Evolutionary conservation across 2,797 vertebrate genomes (phyloP).

Genomic region (Sebastes iracundus): DNA sequence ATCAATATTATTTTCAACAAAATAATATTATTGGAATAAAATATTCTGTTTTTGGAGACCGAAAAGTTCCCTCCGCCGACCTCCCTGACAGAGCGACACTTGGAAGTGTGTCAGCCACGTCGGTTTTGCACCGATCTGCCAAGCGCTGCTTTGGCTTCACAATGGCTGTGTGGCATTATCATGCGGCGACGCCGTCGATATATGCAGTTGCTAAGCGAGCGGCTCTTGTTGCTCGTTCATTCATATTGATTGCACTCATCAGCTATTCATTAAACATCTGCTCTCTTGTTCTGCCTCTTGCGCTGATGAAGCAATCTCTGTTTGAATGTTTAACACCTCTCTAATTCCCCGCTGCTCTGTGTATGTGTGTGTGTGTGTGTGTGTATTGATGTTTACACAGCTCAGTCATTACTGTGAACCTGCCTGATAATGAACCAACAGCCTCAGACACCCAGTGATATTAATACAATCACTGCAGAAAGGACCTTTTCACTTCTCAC

Average conservation of each 20-base stretch:
- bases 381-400: slow-evolving; percentile 29
- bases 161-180: slow-evolving; percentile 8
- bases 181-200: slow-evolving; percentile 7
- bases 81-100: background rate
- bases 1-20: background rate
- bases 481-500: slow-evolving; percentile 16
- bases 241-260: slow-evolving; percentile 64
- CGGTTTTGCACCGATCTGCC: background rate
- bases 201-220: slow-evolving; percentile 22
- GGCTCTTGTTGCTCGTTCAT: slow-evolving; percentile 47
- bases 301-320: slow-evolving; percentile 46
- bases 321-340: slow-evolving; percentile 56
- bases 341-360: slow-evolving; percentile 28
- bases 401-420: slow-evolving; percentile 13
- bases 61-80: background rate
- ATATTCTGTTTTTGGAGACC: background rate
- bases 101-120: background rate
- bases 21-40: background rate
- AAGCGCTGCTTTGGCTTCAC: background rate
- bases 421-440: slow-evolving; percentile 33
- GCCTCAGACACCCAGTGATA: slow-evolving; percentile 12
- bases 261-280: slow-evolving; percentile 73
- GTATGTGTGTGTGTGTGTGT: background rate
- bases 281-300: slow-evolving; percentile 49
- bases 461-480: slow-evolving; percentile 12